Percentiles rank a stretch among this genome's conserved stretches.
Evolutionary conservation across 2,113 vertebrate species (phyloP).

Genomic region (Pavo muticus): DNA sequence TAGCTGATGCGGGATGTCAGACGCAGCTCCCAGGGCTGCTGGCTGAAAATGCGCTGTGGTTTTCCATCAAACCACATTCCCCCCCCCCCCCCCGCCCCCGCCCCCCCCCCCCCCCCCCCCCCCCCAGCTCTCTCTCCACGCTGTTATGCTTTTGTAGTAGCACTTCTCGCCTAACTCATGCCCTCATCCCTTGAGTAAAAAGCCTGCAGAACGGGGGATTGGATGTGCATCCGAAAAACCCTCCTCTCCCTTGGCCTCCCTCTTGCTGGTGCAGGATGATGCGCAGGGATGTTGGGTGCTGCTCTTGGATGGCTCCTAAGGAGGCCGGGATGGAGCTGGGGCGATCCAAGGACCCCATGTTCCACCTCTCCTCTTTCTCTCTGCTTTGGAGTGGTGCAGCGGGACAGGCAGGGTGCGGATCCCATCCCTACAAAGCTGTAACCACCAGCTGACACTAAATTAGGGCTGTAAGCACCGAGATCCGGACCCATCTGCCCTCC

Average conservation of each 20-base stretch:
- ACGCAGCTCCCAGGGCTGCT: neutral
- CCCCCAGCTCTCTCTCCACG: rapidly evolving
- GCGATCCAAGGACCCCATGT: neutral
- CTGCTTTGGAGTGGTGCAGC: rapidly evolving
- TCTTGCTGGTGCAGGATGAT: neutral
- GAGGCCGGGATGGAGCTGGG: neutral
- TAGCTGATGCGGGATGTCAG: neutral
- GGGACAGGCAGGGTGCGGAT: rapidly evolving
- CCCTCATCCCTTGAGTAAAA: neutral
- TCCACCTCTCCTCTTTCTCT: neutral
- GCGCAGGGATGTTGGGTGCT: neutral
- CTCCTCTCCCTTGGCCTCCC: neutral
- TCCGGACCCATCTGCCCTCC: neutral
- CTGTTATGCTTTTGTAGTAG: rapidly evolving
- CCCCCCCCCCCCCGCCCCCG: neutral
- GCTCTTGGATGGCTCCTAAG: neutral
- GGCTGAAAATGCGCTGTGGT: neutral
- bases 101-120: neutral
- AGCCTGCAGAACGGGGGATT: neutral
- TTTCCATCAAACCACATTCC: neutral
- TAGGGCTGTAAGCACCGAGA: neutral
- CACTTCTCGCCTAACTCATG: neutral
- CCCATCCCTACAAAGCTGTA: neutral
- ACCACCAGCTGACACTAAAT: neutral
- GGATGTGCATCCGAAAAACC: rapidly evolving